These are phyloP conservation scores for Rhizoglyphus robini DNA, from an alignment of 1,140 invertebrate genomes.

Conservation along the genomic window DNA sequence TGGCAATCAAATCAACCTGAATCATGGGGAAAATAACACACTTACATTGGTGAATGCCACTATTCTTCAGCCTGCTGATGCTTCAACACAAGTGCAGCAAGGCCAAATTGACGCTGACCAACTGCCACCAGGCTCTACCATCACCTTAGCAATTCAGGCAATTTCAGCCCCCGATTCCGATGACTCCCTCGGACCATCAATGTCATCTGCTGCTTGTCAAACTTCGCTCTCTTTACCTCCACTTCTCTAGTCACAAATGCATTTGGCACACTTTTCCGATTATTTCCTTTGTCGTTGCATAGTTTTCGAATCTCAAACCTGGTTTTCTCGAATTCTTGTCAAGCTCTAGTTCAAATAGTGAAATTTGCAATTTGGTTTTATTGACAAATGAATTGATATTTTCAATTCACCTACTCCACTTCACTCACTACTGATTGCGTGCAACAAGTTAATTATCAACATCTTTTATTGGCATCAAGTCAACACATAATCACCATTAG, in stretches of 20 bases:
- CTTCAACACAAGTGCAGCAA: background rate
- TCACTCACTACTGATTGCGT: no score
- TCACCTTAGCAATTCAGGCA: slow-evolving; percentile 2
- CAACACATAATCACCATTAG: no score
- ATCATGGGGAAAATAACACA: background rate
- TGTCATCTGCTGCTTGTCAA: slow-evolving; percentile 7
- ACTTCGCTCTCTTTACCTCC: slow-evolving; percentile 9
- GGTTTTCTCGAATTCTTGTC: no score
- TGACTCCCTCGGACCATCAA: slow-evolving; percentile 11
- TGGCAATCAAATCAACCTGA: background rate
- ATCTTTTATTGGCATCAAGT: no score
- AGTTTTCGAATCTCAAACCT: no score
- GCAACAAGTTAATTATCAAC: no score
- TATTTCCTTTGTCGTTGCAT: no score
- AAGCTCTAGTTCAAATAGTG: no score
- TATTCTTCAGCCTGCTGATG: background rate
- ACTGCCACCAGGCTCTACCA: slow-evolving; percentile 14
- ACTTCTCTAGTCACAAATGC: slow-evolving; percentile 1
- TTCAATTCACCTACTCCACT: no score
- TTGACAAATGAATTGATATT: no score
- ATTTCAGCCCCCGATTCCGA: background rate
- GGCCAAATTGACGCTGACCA: slow-evolving; percentile 4
- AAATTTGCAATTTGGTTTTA: no score
- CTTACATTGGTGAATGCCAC: slow-evolving; percentile 12
- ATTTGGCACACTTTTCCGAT: no score